Conservation (phyloP, 2,113 vertebrate species). For the Eretmochelys imbricata region DNA sequence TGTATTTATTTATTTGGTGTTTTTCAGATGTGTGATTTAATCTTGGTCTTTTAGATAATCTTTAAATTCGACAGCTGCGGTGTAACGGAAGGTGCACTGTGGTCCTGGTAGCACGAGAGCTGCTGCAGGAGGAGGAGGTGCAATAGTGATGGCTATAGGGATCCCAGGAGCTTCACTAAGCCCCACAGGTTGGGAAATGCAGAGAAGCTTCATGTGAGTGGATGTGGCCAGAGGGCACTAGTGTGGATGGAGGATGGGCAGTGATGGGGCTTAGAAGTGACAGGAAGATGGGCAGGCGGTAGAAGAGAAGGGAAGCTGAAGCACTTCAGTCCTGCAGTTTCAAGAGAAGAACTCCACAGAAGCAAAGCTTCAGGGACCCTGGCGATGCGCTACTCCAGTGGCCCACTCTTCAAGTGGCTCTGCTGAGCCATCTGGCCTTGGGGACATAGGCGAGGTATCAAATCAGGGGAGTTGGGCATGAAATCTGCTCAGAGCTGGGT, state of each 20-base stretch:
- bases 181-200: neutral
- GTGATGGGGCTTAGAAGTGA: neutral
- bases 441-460: neutral
- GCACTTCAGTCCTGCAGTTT: neutral
- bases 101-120: neutral
- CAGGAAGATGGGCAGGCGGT: neutral
- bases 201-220: neutral
- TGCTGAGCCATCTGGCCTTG: neutral
- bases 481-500: neutral
- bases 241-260: neutral
- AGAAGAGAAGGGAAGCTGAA: neutral
- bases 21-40: neutral
- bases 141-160: neutral
- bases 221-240: neutral
- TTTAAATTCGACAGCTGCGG: fast-evolving
- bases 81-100: neutral
- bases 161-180: neutral
- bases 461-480: neutral
- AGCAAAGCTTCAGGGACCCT: neutral
- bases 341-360: neutral
- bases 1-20: neutral
- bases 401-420: fast-evolving
- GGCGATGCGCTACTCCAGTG: neutral
- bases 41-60: neutral
- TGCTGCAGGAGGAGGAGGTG: neutral